Evolutionary conservation across 2,113 vertebrate species (phyloP).

Genomic region (rat (Rattus norvegicus)): DNA sequence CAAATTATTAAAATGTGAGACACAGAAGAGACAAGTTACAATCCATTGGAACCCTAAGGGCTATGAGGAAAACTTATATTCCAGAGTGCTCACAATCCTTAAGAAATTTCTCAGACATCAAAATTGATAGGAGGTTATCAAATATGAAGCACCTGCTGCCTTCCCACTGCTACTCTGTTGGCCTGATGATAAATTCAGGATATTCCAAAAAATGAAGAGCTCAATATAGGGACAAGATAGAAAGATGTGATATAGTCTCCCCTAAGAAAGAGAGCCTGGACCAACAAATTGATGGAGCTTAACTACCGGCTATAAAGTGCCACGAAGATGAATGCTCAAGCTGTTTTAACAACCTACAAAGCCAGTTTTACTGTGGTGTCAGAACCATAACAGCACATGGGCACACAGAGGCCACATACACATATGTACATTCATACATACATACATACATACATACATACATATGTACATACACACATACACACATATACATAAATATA

Average conservation of each 20-base stretch:
- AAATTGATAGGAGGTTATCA: background rate
- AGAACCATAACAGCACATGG: background rate
- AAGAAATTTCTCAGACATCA: background rate
- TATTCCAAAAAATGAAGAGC: background rate
- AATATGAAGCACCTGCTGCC: background rate
- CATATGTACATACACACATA: too few relatives aligned
- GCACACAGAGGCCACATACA: too few relatives aligned
- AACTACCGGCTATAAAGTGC: background rate
- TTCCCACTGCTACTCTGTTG: background rate
- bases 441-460: too few relatives aligned
- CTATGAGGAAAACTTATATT: background rate
- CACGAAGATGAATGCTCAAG: background rate
- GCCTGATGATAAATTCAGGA: background rate
- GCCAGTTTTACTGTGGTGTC: background rate
- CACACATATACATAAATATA: too few relatives aligned
- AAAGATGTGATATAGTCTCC: background rate
- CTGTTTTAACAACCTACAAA: background rate
- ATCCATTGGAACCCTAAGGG: background rate
- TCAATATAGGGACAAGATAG: background rate
- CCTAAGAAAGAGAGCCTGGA: background rate
- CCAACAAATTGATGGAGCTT: background rate
- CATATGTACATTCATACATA: too few relatives aligned
- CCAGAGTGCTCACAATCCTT: background rate
- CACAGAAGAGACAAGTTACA: background rate
- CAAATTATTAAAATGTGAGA: background rate